These are phyloP conservation scores for Prietella phreatophila DNA, from an alignment of 2,113 vertebrate genomes.

Conservation along the genomic window DNA sequence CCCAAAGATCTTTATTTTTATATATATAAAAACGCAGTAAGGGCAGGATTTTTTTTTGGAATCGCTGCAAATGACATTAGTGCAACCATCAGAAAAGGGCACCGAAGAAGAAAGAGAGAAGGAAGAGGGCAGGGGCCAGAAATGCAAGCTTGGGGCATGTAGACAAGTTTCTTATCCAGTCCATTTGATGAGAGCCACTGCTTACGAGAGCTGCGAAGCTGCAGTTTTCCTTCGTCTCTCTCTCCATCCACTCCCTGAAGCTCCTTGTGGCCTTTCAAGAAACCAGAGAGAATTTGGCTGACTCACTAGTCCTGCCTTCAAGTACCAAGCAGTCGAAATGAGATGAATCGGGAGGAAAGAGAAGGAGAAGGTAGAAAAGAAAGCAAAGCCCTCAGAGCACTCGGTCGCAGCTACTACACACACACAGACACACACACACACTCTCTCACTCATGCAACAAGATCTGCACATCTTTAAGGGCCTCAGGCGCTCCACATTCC, in stretches of 20 bases:
- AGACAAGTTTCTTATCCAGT: slow-evolving; percentile 41
- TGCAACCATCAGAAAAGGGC: neutral
- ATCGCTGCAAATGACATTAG: neutral
- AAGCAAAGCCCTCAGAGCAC: slow-evolving; percentile 11
- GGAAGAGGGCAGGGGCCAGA: slow-evolving; percentile 35
- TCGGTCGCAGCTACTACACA: slow-evolving; percentile 20
- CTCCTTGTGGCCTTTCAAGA: slow-evolving; percentile 50
- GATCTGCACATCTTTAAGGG: neutral
- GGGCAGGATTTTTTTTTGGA: neutral
- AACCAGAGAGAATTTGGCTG: slow-evolving; percentile 24
- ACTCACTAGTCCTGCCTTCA: slow-evolving; percentile 37
- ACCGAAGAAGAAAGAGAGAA: slow-evolving; percentile 25
- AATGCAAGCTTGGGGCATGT: neutral
- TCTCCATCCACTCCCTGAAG: slow-evolving; percentile 36
- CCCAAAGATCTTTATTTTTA: neutral
- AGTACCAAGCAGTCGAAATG: slow-evolving; percentile 28
- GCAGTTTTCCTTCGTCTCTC: slow-evolving; percentile 33
- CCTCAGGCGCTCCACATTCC: slow-evolving; percentile 12
- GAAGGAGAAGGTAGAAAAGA: neutral
- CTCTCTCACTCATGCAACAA: no score
- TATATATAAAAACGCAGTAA: neutral
- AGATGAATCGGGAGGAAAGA: slow-evolving; percentile 20
- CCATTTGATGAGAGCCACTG: slow-evolving; percentile 63
- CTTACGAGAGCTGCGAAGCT: slow-evolving; percentile 58
- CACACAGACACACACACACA: no score